Percentiles rank a stretch among this genome's conserved stretches.
Evolutionary conservation across 2,797 vertebrate genomes (phyloP).

Genomic region (Halcyon badia): DNA sequence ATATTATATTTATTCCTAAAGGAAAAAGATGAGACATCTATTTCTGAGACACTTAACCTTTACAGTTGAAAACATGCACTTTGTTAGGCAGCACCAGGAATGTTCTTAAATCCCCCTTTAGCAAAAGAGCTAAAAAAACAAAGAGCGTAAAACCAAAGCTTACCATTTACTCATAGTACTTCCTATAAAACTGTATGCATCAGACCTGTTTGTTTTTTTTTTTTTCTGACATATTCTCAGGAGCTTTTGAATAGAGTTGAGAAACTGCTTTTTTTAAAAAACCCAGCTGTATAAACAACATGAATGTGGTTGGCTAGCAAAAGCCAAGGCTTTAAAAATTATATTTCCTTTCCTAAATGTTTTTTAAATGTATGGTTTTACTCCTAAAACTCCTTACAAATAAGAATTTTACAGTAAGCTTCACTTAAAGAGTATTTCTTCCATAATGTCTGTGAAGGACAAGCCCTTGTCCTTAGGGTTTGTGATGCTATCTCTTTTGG

Average conservation of each 20-base stretch:
- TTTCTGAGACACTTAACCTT: background rate
- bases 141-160: background rate
- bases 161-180: background rate
- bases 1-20: background rate
- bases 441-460: background rate
- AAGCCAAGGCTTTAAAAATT: background rate
- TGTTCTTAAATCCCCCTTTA: background rate
- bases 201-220: background rate
- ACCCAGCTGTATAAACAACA: conserved; percentile 56
- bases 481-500: background rate
- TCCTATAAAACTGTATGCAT: background rate
- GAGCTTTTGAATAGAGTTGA: background rate
- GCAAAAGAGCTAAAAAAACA: no score
- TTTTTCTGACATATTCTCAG: background rate
- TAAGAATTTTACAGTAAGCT: background rate
- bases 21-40: background rate
- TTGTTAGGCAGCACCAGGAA: background rate
- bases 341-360: background rate
- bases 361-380: conserved; percentile 5
- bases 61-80: background rate
- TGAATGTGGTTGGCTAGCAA: background rate
- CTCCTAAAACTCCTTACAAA: background rate
- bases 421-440: background rate
- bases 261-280: conserved; percentile 5
- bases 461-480: background rate